These are phyloP conservation scores for Habrosyne pyritoides DNA, from an alignment of 2,888 invertebrate genomes.

Conservation along the genomic window DNA sequence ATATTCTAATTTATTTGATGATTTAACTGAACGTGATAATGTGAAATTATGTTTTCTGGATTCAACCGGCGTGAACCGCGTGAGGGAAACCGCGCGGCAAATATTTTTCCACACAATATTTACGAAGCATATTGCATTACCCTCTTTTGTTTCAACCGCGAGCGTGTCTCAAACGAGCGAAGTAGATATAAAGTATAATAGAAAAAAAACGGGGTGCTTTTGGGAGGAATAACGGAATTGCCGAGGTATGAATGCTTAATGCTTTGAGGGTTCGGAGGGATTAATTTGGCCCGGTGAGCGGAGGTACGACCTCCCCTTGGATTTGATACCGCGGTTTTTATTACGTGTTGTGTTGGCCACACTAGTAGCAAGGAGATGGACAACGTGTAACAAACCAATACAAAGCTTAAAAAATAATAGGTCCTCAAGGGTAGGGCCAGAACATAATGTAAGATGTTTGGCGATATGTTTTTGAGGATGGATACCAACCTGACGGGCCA, in stretches of 20 bases:
- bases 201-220: constrained; percentile 50
- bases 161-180: constrained; percentile 16
- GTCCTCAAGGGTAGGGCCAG: too few species aligned
- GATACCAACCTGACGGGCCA: too few species aligned
- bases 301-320: constrained; percentile 47
- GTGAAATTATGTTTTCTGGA: too few species aligned
- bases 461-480: too few species aligned
- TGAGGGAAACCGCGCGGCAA: background rate
- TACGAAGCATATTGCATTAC: background rate
- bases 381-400: too few species aligned
- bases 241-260: constrained; percentile 75
- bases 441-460: too few species aligned
- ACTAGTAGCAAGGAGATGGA: too few species aligned
- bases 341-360: constrained; percentile 27
- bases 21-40: too few species aligned
- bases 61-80: too few species aligned
- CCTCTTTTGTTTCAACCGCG: constrained; percentile 9
- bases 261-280: constrained; percentile 56
- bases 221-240: constrained; percentile 69
- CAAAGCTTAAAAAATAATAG: too few species aligned
- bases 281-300: constrained; percentile 62
- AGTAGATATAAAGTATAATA: constrained; percentile 36
- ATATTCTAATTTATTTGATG: too few species aligned
- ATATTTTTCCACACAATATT: background rate
- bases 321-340: constrained; percentile 31